Percentiles rank a stretch among this genome's conserved stretches.
phyloP scores from a whole-genome alignment of 2,888 invertebrate species.

The Venustoraphidia nigricollis region DNA sequence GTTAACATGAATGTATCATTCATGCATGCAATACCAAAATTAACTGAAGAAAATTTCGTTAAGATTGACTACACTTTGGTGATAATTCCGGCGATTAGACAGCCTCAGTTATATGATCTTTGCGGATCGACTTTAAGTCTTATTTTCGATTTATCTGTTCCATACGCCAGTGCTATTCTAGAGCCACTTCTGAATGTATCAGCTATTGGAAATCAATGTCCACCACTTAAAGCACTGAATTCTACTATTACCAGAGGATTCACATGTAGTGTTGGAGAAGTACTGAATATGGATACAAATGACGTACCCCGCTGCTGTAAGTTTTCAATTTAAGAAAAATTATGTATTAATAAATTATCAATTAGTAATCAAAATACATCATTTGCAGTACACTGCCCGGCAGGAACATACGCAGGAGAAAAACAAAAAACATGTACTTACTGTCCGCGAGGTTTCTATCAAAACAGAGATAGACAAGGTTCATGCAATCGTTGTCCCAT shows the following conservation, averaged over 20 bases:
- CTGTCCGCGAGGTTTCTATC: constrained; percentile 86
- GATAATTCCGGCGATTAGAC: constrained; percentile 73
- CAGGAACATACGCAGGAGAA: constrained; percentile 83
- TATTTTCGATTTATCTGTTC: constrained; percentile 87
- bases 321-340: constrained; percentile 23
- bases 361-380: constrained; percentile 7
- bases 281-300: constrained; percentile 82
- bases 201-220: constrained; percentile 83
- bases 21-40: constrained; percentile 60
- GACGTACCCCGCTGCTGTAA: constrained; percentile 84
- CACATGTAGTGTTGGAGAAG: constrained; percentile 86
- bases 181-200: constrained; percentile 80
- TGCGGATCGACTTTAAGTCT: constrained; percentile 87
- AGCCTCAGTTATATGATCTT: constrained; percentile 84
- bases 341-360: neutral
- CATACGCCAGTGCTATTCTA: constrained; percentile 79
- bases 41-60: constrained; percentile 75
- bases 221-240: constrained; percentile 72
- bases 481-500: constrained; percentile 80
- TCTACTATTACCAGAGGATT: constrained; percentile 80
- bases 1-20: constrained; percentile 90
- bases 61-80: constrained; percentile 81
- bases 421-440: constrained; percentile 83
- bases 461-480: constrained; percentile 81
- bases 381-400: constrained; percentile 84